Percentiles rank a stretch among this genome's conserved stretches.
These are phyloP conservation scores for Geophilus truncorum DNA, from an alignment of 2,888 invertebrate species.

Conservation along the genomic window DNA sequence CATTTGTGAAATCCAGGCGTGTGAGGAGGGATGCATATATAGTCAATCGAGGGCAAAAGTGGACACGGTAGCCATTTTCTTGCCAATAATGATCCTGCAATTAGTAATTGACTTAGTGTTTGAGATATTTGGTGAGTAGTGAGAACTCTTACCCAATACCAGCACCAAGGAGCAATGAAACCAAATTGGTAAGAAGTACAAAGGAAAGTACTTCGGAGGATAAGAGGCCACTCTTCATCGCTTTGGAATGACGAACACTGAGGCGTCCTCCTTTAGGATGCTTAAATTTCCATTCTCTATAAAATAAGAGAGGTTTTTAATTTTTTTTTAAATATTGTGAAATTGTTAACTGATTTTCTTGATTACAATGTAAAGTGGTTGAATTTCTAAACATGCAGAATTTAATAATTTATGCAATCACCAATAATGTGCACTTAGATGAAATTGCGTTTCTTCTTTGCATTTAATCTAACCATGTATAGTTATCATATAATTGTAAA, in stretches of 20 bases:
- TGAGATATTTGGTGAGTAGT: background rate
- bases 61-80: slow-evolving; percentile 30
- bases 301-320: slow-evolving; percentile 38
- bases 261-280: slow-evolving; percentile 55
- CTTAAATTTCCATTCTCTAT: slow-evolving; percentile 79
- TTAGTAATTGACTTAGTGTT: background rate
- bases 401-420: too few species aligned
- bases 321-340: too few species aligned
- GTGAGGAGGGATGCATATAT: slow-evolving; percentile 1
- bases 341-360: too few species aligned
- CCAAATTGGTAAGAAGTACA: slow-evolving; percentile 80
- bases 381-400: too few species aligned
- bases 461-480: too few species aligned
- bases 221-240: slow-evolving; percentile 74
- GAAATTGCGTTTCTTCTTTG: too few species aligned
- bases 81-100: slow-evolving; percentile 30
- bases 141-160: slow-evolving; percentile 72
- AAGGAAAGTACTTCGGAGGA: slow-evolving; percentile 85
- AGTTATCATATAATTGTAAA: too few species aligned
- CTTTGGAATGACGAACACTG: slow-evolving; percentile 65
- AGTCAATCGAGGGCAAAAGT: slow-evolving; percentile 33
- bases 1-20: slow-evolving; percentile 3
- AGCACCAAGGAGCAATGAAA: slow-evolving; percentile 82
- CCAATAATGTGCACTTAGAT: too few species aligned
- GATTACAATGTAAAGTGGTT: too few species aligned